Evolutionary conservation across 2,888 invertebrate genomes (phyloP).

Genomic region (Acanthococcus lagerstroemiae): DNA sequence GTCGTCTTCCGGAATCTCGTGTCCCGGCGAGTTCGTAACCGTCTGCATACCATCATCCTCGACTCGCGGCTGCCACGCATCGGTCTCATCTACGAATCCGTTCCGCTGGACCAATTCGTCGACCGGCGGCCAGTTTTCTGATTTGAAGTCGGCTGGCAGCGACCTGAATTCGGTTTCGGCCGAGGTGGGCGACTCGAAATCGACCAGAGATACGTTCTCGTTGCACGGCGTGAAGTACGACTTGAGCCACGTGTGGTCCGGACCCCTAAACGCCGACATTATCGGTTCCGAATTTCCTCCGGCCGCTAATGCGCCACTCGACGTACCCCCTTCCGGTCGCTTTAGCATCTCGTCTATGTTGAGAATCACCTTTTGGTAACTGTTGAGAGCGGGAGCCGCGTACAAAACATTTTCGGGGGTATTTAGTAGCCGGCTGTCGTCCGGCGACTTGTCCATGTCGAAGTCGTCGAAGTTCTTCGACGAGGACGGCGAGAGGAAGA

Average conservation of each 20-base stretch:
- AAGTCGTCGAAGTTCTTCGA: constrained; percentile 30
- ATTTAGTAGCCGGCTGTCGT: constrained; percentile 10
- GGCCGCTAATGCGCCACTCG: no score
- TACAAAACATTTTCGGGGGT: constrained; percentile 13
- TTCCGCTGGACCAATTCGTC: constrained; percentile 22
- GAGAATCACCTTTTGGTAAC: constrained; percentile 11
- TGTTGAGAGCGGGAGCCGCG: background rate
- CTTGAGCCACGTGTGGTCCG: constrained; percentile 5
- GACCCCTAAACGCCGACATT: background rate
- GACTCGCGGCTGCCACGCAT: background rate
- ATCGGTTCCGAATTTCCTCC: background rate
- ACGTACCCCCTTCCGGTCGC: background rate
- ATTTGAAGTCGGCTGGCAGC: constrained; percentile 29
- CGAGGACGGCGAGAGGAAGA: constrained; percentile 38
- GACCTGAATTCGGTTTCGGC: constrained; percentile 14
- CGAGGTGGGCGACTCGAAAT: background rate
- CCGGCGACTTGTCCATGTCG: constrained; percentile 10
- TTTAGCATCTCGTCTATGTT: constrained; percentile 18
- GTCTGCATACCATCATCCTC: no score
- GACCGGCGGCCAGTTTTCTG: constrained; percentile 28
- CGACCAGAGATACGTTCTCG: constrained; percentile 15
- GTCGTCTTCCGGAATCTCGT: no score
- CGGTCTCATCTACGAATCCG: no score
- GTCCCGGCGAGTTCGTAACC: no score
- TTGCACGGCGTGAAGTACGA: constrained; percentile 15